Conservation (phyloP, 1,140 invertebrate genomes). For the Bombus turneri region DNA sequence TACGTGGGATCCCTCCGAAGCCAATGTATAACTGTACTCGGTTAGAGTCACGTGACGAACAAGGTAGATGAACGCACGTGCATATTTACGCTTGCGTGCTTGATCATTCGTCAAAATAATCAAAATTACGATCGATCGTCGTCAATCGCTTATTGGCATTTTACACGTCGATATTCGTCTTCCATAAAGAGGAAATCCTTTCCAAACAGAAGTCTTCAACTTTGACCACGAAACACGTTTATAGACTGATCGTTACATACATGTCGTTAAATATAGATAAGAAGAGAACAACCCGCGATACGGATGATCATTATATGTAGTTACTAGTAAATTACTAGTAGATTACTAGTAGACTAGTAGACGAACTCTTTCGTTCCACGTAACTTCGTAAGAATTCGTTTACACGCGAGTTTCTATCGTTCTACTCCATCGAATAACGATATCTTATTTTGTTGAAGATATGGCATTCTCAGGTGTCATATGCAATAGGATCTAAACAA, state of each 20-base stretch:
- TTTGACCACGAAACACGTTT: conserved; percentile 7
- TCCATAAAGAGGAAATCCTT: not conserved
- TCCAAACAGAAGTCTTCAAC: too few relatives aligned
- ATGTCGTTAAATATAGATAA: not conserved
- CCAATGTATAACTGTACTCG: conserved; percentile 66
- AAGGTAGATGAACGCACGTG: conserved; percentile 37
- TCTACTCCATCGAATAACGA: too few relatives aligned
- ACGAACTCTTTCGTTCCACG: not conserved
- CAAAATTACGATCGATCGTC: not conserved
- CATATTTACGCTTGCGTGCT: not conserved
- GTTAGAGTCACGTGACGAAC: conserved; percentile 59
- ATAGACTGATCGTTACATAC: not conserved
- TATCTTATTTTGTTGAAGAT: not conserved
- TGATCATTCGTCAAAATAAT: not conserved
- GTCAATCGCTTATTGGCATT: not conserved
- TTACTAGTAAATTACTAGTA: not conserved
- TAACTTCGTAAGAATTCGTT: not conserved
- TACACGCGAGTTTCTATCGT: not conserved
- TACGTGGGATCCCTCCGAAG: conserved; percentile 31
- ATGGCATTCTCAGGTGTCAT: not conserved
- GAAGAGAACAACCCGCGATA: not conserved
- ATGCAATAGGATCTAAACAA: not conserved
- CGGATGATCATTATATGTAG: not conserved
- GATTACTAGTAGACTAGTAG: too few relatives aligned
- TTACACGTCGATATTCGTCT: not conserved